phyloP scores from a whole-genome alignment of 1,140 invertebrate species.

The Calliphora vicina region DNA sequence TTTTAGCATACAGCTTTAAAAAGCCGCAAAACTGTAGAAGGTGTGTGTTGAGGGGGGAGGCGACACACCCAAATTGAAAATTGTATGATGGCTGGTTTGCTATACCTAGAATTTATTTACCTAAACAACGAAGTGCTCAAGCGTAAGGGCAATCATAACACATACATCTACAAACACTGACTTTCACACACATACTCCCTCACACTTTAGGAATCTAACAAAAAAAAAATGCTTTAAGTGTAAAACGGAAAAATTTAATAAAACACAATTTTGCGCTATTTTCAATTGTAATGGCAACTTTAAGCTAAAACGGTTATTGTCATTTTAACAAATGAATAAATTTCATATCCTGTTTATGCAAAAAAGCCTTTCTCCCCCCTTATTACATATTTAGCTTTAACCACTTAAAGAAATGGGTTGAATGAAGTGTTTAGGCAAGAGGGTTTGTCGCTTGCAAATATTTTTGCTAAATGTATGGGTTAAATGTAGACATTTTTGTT shows the following conservation, averaged over 20 bases:
- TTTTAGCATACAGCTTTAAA: slow-evolving; percentile 11
- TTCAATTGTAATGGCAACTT: not conserved
- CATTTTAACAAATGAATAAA: slow-evolving; percentile 23
- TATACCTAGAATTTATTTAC: not conserved
- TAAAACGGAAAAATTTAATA: not conserved
- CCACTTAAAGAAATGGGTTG: not conserved
- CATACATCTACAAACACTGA: too few species aligned
- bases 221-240: not conserved
- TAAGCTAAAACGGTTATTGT: not conserved
- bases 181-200: not conserved
- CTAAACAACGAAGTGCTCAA: not conserved
- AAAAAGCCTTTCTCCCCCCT: not conserved
- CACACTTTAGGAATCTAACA: too few species aligned
- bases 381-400: not conserved
- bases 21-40: slow-evolving; percentile 6
- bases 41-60: not conserved
- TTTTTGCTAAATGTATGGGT: not conserved
- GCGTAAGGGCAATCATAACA: not conserved
- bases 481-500: not conserved
- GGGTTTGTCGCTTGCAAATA: not conserved
- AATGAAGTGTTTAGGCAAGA: not conserved
- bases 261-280: not conserved
- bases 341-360: slow-evolving; percentile 3
- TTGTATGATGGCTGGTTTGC: not conserved
- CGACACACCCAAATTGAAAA: slow-evolving; percentile 13